Evolutionary conservation across 2,888 invertebrate species (phyloP).

Genomic region (Pediacus dermestoides): DNA sequence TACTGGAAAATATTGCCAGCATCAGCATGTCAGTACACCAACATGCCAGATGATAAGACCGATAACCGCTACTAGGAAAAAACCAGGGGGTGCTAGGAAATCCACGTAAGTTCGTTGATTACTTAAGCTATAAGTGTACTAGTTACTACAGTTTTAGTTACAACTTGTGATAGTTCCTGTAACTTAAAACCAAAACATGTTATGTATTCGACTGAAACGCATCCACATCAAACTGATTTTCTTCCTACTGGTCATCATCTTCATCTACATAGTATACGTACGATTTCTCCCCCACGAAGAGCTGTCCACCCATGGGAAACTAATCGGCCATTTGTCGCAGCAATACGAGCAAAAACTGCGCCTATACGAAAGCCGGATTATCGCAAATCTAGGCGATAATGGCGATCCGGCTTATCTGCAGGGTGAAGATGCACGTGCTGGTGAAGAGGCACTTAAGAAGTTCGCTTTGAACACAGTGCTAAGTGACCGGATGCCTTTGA

Average conservation of each 20-base stretch:
- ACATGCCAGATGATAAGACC: no score
- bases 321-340: conserved; percentile 20
- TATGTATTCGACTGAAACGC: conserved; percentile 34
- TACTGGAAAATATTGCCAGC: no score
- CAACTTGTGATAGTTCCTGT: no score
- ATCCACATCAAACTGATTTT: conserved; percentile 29
- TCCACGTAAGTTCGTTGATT: no score
- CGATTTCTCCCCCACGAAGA: conserved; percentile 15
- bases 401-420: conserved; percentile 65
- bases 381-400: conserved; percentile 68
- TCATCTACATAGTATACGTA: conserved; percentile 14
- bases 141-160: no score
- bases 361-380: conserved; percentile 59
- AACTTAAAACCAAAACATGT: no score
- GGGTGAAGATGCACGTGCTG: conserved; percentile 66
- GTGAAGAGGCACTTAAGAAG: conserved; percentile 71
- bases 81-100: no score
- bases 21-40: no score
- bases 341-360: conserved; percentile 28
- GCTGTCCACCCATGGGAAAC: conserved; percentile 9
- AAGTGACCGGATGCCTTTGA: conserved; percentile 83
- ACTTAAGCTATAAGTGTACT: no score
- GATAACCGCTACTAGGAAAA: no score
- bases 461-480: conserved; percentile 86
- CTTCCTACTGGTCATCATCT: conserved; percentile 17